phyloP scores from a whole-genome alignment of 2,113 vertebrate genomes.

The Cranoglanis bouderius region DNA sequence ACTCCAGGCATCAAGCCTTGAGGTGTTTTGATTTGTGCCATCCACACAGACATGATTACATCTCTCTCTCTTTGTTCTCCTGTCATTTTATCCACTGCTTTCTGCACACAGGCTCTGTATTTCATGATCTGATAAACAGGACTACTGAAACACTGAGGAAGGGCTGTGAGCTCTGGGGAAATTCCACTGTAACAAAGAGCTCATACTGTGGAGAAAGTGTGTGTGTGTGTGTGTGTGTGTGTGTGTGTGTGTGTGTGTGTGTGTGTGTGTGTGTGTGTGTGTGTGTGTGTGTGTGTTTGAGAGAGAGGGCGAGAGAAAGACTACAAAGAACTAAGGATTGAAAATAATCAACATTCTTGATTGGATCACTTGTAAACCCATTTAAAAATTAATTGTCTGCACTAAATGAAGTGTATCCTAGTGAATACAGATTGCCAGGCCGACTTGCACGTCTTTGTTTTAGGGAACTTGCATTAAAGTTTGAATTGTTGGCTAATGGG shows the following conservation, averaged over 20 bases:
- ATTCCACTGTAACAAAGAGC: constrained; percentile 42
- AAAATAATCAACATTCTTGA: constrained; percentile 41
- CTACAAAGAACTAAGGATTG: constrained; percentile 12
- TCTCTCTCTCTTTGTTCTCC: constrained; percentile 11
- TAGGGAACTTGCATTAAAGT: not conserved
- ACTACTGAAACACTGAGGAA: constrained; percentile 14
- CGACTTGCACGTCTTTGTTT: constrained; percentile 13
- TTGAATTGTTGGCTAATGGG: constrained; percentile 19
- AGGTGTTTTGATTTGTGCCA: constrained; percentile 12
- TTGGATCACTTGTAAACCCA: constrained; percentile 10
- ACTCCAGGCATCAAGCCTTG: not conserved
- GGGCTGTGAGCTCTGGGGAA: constrained; percentile 38
- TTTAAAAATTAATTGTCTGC: constrained; percentile 6
- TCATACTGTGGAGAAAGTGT: constrained; percentile 31
- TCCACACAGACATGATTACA: not conserved
- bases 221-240: constrained; percentile 41
- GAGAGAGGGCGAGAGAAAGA: not conserved
- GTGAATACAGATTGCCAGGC: not conserved
- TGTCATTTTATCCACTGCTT: constrained; percentile 31
- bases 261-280: constrained; percentile 29
- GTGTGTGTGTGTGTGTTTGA: constrained; percentile 29
- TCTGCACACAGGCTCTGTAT: constrained; percentile 33
- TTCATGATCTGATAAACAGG: constrained; percentile 40
- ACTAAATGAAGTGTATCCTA: not conserved
- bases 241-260: constrained; percentile 23